A percentile compares a stretch with the other conserved stretches of the same genome.
Conservation (phyloP, 1,140 invertebrate species). For the Zaprionus ornatus region DNA sequence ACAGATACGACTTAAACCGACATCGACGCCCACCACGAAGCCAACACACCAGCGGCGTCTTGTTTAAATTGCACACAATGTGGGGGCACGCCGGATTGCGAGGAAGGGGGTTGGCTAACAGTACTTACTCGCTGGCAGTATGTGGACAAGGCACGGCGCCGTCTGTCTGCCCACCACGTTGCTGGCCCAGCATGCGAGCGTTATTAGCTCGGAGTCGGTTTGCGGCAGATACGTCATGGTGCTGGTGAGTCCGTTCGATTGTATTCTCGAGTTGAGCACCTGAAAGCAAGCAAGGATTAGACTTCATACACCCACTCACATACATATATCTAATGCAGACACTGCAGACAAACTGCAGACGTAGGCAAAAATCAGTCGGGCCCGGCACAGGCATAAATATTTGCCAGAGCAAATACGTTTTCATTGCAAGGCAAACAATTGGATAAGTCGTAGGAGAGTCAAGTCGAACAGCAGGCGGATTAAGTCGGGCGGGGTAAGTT, state of each 20-base stretch:
- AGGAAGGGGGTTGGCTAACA: constrained; percentile 17
- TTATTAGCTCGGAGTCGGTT: constrained; percentile 89
- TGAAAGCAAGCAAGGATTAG: constrained; percentile 80
- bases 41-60: constrained; percentile 26
- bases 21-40: constrained; percentile 14
- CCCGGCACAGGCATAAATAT: constrained; percentile 63
- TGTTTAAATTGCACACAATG: constrained; percentile 68
- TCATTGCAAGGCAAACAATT: constrained; percentile 70
- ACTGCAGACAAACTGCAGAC: constrained; percentile 35
- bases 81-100: no score
- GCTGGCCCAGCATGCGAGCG: constrained; percentile 93
- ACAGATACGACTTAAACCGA: constrained; percentile 44
- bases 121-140: constrained; percentile 90
- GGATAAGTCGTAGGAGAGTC: constrained; percentile 29
- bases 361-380: constrained; percentile 45
- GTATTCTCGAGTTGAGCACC: constrained; percentile 85
- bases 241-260: constrained; percentile 88
- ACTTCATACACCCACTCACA: not conserved
- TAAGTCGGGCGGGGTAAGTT: no score
- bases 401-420: constrained; percentile 73
- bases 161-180: constrained; percentile 92
- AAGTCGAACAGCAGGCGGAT: not conserved
- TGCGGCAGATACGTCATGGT: constrained; percentile 88
- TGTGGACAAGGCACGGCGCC: constrained; percentile 91
- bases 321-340: not conserved